Evolutionary conservation across 2,888 invertebrate species (phyloP), one percentile per base, ranked within the genome.

Genomic region (Galeruca laticollis): DNA sequence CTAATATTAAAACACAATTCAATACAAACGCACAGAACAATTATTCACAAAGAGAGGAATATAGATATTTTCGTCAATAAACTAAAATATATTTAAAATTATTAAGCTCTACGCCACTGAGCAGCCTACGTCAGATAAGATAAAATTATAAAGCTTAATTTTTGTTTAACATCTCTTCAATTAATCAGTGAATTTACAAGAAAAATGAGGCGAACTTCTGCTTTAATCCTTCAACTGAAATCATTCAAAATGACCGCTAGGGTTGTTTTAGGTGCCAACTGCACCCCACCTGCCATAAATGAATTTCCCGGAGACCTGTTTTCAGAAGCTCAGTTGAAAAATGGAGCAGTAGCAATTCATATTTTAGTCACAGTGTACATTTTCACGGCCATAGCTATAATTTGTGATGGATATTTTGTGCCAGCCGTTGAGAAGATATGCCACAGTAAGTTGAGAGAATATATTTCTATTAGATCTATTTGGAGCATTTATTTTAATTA

Each of bases 391-490:
- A 59, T 66, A 59, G 66, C 66, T 51, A 60, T 60, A 26, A 40
- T 66, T 59, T 66, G 66, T 43, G 66, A 66, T 51, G 59, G 59
- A 51, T 66, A 66, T 37, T 66, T 66, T 15, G 66, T 66, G 10
- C 66, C 66, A 10, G 66, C 21, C 11, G 66, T 66, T 13, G 66
- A 66, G 59, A 60, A 60, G 51, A 51, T 66, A 66, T 66, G 66
- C 11, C 66, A 59, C 21, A 66, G 66, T 66, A 40, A 66, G 66
- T 59, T 18, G 9, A 6, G 26, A 26, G 6, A 3, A 26, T n/a
- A n/a, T n/a, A n/a, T n/a, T n/a, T n/a, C n/a, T n/a, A n/a, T n/a
- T n/a, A n/a, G n/a, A n/a, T n/a, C n/a, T n/a, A n/a, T n/a, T n/a
- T n/a, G n/a, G n/a, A n/a, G n/a, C n/a, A n/a, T n/a, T n/a, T n/a